Evolutionary conservation across 1,140 invertebrate species (phyloP).

Genomic region (Eufriesea mexicana): DNA sequence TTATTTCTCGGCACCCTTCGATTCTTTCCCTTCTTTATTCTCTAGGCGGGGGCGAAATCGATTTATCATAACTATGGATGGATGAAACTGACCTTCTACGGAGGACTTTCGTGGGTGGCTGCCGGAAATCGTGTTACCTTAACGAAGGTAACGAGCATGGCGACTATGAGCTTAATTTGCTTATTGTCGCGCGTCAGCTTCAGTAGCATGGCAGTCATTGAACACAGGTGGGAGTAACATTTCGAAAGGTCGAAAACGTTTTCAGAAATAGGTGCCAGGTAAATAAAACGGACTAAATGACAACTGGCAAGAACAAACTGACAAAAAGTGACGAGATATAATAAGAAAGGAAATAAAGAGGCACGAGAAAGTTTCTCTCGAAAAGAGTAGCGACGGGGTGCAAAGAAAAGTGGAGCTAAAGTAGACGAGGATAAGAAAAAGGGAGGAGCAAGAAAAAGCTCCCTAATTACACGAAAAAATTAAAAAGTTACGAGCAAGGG

Average conservation of each 20-base stretch:
- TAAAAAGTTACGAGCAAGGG: too few species aligned
- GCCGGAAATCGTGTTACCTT: constrained; percentile 18
- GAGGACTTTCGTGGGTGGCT: constrained; percentile 22
- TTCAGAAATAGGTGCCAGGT: neutral
- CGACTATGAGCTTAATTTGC: constrained; percentile 15
- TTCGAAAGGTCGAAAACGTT: neutral
- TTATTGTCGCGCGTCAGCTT: neutral
- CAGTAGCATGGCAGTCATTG: too few species aligned
- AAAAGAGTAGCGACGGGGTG: neutral
- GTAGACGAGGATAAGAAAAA: neutral
- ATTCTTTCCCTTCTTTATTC: neutral
- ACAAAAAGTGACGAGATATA: too few species aligned
- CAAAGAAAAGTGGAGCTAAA: neutral
- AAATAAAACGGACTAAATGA: neutral
- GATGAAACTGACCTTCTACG: constrained; percentile 26
- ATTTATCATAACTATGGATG: constrained; percentile 24
- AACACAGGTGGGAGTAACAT: too few species aligned
- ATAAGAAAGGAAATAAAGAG: too few species aligned
- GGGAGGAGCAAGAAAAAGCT: too few species aligned
- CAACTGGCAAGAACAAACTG: too few species aligned
- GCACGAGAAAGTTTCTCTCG: too few species aligned
- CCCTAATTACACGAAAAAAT: too few species aligned
- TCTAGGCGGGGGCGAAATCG: neutral
- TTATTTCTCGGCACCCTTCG: neutral
- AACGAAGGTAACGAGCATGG: constrained; percentile 18